Conservation (phyloP, 2,113 vertebrate genomes). For the Climacteris rufus region DNA sequence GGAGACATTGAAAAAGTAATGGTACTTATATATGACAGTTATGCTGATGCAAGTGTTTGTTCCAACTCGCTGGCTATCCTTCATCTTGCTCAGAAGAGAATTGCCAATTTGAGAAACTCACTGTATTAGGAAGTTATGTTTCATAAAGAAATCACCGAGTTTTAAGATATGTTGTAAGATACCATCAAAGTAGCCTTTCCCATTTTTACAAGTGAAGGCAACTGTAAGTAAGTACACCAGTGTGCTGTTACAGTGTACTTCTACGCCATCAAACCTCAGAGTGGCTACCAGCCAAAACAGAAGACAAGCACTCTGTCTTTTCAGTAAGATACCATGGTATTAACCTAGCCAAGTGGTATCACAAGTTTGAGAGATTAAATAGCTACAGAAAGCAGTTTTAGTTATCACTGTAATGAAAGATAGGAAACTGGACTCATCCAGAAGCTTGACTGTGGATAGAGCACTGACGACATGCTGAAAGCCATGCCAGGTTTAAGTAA, state of each 20-base stretch:
- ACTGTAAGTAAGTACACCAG: background rate
- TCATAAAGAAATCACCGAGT: background rate
- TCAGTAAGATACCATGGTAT: background rate
- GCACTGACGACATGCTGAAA: background rate
- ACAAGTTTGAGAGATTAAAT: background rate
- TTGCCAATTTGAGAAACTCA: background rate
- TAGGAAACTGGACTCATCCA: background rate
- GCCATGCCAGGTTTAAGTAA: background rate
- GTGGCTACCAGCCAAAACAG: background rate
- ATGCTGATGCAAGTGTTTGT: background rate
- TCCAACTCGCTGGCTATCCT: background rate
- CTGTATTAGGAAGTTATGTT: background rate
- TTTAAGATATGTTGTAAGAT: background rate
- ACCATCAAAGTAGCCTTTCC: background rate
- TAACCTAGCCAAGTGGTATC: background rate
- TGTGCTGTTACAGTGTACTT: accelerated
- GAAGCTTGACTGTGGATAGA: background rate
- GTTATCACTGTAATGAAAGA: background rate
- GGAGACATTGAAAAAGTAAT: background rate
- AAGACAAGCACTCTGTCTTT: background rate
- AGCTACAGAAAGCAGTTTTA: background rate
- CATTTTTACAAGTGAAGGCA: background rate
- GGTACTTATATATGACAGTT: background rate
- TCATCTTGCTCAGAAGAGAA: background rate
- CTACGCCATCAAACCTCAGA: background rate